Evolutionary conservation across 2,797 vertebrate genomes (phyloP).

Genomic region (Acrossocheilus fasciatus): DNA sequence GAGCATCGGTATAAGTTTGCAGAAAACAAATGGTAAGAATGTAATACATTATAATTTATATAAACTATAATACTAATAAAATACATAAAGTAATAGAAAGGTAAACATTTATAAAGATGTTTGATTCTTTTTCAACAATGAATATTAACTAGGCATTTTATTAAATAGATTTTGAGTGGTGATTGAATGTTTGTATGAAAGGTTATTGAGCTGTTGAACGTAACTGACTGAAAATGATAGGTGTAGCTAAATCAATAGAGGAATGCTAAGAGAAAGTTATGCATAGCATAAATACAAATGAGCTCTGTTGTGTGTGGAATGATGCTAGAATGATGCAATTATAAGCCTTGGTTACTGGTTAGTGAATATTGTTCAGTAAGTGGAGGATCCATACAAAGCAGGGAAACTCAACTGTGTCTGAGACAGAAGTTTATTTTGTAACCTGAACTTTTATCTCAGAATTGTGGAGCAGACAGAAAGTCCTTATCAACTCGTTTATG

Average conservation of each 20-base stretch:
- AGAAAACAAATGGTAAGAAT: constrained; percentile 94
- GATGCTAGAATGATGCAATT: neutral
- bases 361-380: neutral
- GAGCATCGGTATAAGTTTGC: constrained; percentile 98
- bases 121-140: neutral
- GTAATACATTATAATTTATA: neutral
- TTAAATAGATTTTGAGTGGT: neutral
- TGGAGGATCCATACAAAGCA: neutral
- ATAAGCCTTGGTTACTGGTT: neutral
- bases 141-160: neutral
- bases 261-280: neutral
- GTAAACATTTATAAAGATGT: neutral
- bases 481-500: neutral
- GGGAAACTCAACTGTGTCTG: neutral
- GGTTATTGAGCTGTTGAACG: neutral
- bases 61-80: neutral
- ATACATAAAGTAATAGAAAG: neutral
- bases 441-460: constrained; percentile 15
- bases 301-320: constrained; percentile 14
- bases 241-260: neutral
- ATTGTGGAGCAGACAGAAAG: neutral
- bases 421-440: neutral
- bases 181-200: neutral
- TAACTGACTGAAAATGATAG: neutral
- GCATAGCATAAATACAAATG: neutral